Evolutionary conservation across 2,113 vertebrate species (phyloP).

Genomic region (Otus sunia): DNA sequence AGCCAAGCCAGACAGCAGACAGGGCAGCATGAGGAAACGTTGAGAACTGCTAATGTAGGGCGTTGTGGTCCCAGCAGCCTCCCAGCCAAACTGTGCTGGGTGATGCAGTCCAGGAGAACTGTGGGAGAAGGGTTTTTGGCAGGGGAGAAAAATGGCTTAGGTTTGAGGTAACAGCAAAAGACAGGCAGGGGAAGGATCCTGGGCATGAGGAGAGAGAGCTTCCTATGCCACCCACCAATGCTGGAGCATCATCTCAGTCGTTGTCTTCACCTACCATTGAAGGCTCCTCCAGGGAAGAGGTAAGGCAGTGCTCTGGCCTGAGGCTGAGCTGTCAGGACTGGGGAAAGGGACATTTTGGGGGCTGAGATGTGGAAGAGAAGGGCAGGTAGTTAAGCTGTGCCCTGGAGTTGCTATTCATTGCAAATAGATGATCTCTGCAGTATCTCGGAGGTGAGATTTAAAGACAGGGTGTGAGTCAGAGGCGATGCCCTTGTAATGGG

Average conservation of each 20-base stretch:
- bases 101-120: neutral
- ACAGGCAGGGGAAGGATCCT: neutral
- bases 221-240: neutral
- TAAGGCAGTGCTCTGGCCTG: neutral
- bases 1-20: neutral
- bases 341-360: neutral
- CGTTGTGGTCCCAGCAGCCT: neutral
- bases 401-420: rapidly evolving
- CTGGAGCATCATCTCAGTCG: constrained; percentile 67
- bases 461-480: neutral
- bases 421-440: neutral
- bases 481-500: rapidly evolving
- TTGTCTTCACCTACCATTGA: constrained; percentile 80
- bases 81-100: neutral
- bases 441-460: neutral
- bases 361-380: neutral
- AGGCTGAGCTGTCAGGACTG: rapidly evolving
- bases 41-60: neutral
- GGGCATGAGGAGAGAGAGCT: constrained; percentile 76
- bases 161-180: neutral
- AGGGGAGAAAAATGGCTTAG: neutral
- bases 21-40: rapidly evolving
- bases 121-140: neutral
- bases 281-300: constrained; percentile 82
- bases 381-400: neutral